These are phyloP conservation scores for Rhamnusium bicolor DNA, from an alignment of 2,888 invertebrate species.

Conservation along the genomic window DNA sequence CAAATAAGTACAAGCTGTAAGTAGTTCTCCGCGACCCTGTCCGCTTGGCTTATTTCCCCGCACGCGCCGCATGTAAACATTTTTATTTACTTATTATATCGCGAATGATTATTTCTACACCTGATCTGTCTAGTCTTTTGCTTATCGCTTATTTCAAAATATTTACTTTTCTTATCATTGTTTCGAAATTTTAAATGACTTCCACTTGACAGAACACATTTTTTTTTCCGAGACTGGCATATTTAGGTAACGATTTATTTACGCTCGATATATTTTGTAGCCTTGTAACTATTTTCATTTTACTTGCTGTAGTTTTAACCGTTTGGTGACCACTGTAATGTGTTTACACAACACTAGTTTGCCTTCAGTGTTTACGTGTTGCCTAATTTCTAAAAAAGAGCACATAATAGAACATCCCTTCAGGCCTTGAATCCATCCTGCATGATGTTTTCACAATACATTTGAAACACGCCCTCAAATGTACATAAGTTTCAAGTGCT, in stretches of 20 bases:
- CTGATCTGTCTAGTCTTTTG: conserved; percentile 36
- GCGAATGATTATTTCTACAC: conserved; percentile 36
- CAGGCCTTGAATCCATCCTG: conserved; percentile 59
- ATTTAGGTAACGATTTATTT: conserved; percentile 47
- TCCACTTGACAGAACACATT: conserved; percentile 33
- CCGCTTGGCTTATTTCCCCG: conserved; percentile 52
- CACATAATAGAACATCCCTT: conserved; percentile 57
- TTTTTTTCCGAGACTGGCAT: conserved; percentile 40
- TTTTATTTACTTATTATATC: conserved; percentile 50
- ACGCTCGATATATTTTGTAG: conserved; percentile 49
- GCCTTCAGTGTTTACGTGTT: conserved; percentile 60
- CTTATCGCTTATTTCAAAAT: conserved; percentile 39
- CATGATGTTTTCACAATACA: conserved; percentile 53
- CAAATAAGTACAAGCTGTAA: conserved; percentile 71
- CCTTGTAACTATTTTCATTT: conserved; percentile 53
- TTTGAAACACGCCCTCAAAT: conserved; percentile 55
- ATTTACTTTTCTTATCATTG: conserved; percentile 38
- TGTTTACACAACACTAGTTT: conserved; percentile 58
- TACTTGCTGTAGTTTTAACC: conserved; percentile 45
- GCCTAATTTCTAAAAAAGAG: conserved; percentile 57
- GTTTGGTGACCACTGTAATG: conserved; percentile 52
- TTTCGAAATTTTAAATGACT: conserved; percentile 28
- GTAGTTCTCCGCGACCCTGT: conserved; percentile 58
- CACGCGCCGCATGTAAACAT: conserved; percentile 61
- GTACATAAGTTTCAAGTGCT: conserved; percentile 48